Conservation (phyloP, 2,888 invertebrate species). For the Coenonympha arcania region DNA sequence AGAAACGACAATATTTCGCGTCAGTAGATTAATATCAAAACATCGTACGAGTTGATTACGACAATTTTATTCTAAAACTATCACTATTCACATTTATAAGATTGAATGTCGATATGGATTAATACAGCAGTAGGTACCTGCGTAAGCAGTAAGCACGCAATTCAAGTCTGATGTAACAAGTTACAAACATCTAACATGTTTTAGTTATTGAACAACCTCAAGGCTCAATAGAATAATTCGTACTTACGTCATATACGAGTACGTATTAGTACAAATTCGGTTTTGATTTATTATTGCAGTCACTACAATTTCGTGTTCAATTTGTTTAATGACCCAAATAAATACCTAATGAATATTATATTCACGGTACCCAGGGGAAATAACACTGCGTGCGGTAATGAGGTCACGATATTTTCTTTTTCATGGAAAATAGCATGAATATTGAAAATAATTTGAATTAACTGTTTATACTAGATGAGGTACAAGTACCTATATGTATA, state of each 20-base stretch:
- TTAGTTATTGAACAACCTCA: neutral
- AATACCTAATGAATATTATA: too few relatives aligned
- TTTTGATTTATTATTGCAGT: neutral
- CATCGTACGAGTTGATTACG: too few relatives aligned
- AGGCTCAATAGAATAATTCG: slow-evolving; percentile 4
- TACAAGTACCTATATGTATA: too few relatives aligned
- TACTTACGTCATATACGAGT: too few relatives aligned
- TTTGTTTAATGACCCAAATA: neutral
- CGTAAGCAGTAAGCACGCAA: neutral
- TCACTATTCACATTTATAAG: neutral
- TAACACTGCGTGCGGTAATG: neutral
- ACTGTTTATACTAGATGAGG: too few relatives aligned
- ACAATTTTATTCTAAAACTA: too few relatives aligned
- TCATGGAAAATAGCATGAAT: neutral
- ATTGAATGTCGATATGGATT: neutral
- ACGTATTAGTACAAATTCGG: neutral
- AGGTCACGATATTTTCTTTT: neutral
- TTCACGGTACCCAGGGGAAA: neutral
- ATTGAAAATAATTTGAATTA: neutral
- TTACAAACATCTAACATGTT: slow-evolving; percentile 4
- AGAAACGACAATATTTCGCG: too few relatives aligned
- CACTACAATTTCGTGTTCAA: neutral
- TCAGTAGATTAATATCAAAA: too few relatives aligned
- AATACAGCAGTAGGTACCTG: too few relatives aligned
- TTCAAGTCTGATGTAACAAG: neutral